Evolutionary conservation across 2,888 invertebrate genomes (phyloP).

Genomic region (Argyra leucocephala): DNA sequence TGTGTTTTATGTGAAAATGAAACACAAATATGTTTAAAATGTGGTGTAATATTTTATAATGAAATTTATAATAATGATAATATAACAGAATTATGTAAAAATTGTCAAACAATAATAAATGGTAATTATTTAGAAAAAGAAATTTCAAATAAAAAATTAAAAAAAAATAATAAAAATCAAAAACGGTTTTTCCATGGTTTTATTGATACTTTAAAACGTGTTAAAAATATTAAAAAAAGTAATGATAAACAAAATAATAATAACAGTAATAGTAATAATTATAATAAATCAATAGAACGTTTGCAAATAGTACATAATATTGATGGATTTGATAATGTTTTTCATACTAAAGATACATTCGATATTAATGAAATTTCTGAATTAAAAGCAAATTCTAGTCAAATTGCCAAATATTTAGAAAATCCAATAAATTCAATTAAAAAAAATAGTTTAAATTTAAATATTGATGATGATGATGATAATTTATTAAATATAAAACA

Average conservation of each 20-base stretch:
- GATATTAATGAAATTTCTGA: conserved; percentile 39
- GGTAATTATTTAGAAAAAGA: conserved; percentile 16
- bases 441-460: conserved; percentile 34
- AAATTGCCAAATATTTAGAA: conserved; percentile 27
- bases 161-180: conserved; percentile 20
- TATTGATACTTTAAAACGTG: conserved; percentile 32
- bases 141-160: conserved; percentile 15
- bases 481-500: conserved; percentile 21
- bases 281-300: not conserved
- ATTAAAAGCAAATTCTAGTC: conserved; percentile 33
- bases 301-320: conserved; percentile 41
- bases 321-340: conserved; percentile 35
- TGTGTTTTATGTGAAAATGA: conserved; percentile 39
- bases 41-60: conserved; percentile 34
- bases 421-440: conserved; percentile 22
- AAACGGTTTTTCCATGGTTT: conserved; percentile 29
- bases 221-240: conserved; percentile 12
- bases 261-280: not conserved
- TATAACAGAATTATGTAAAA: conserved; percentile 27
- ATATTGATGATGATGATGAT: conserved; percentile 20
- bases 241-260: not conserved
- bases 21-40: conserved; percentile 39
- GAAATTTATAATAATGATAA: no score
- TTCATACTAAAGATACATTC: conserved; percentile 39
- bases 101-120: conserved; percentile 20